Evolutionary conservation across 2,797 vertebrate genomes (phyloP).

Genomic region (Simalia tracyae): DNA sequence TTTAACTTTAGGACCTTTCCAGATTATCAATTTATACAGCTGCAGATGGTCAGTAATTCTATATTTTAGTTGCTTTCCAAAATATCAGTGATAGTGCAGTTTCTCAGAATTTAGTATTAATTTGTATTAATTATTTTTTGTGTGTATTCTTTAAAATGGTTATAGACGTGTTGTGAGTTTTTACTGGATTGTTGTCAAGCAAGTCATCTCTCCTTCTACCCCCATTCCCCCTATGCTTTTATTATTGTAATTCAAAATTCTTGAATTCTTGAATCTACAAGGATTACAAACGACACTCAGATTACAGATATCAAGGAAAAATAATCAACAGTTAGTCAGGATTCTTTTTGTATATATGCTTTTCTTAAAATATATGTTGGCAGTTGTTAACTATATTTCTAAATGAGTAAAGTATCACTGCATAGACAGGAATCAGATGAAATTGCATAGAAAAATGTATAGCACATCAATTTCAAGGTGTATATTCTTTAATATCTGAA

Average conservation of each 20-base stretch:
- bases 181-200: background rate
- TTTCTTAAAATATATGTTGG: background rate
- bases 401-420: background rate
- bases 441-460: background rate
- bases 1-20: background rate
- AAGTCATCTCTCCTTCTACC: background rate
- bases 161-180: background rate
- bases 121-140: no score
- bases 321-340: background rate
- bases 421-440: background rate
- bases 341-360: background rate
- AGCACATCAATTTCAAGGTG: background rate
- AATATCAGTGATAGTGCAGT: background rate
- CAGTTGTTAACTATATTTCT: background rate
- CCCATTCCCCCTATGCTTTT: background rate
- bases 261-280: no score
- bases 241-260: background rate
- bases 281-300: no score
- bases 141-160: background rate
- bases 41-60: background rate
- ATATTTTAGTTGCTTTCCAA: background rate
- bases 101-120: background rate
- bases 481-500: background rate
- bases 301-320: background rate
- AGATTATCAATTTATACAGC: background rate